Evolutionary conservation across 2,888 invertebrate genomes (phyloP).

Genomic region (Drosophila percnosoma): DNA sequence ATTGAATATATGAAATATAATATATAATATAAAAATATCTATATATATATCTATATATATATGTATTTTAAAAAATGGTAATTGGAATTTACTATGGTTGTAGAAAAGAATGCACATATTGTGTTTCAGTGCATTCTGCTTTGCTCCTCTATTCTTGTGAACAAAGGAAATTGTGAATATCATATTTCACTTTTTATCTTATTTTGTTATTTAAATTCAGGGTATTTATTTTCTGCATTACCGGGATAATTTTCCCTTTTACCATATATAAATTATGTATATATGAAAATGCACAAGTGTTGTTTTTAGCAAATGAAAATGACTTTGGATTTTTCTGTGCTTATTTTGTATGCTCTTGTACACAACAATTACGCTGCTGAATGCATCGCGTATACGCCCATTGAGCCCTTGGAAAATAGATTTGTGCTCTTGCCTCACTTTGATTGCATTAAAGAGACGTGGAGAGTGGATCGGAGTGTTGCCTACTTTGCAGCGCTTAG

Average conservation of each 20-base stretch:
- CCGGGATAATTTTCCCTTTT: background rate
- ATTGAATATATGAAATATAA: background rate
- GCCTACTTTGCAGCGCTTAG: slow-evolving; percentile 47
- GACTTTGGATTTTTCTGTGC: slow-evolving; percentile 49
- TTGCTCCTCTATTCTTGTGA: background rate
- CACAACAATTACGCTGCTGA: slow-evolving; percentile 47
- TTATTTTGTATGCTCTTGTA: slow-evolving; percentile 14
- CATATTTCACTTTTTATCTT: slow-evolving; percentile 14
- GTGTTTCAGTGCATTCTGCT: background rate
- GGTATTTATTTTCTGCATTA: slow-evolving; percentile 17
- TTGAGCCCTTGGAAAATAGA: background rate
- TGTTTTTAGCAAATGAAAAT: slow-evolving; percentile 31
- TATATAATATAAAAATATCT: background rate
- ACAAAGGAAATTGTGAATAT: background rate
- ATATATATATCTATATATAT: too few species aligned
- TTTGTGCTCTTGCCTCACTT: slow-evolving; percentile 41
- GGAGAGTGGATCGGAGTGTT: slow-evolving; percentile 16
- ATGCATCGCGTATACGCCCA: slow-evolving; percentile 8
- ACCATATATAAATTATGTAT: too few species aligned
- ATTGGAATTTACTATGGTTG: background rate
- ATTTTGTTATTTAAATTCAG: slow-evolving; percentile 9
- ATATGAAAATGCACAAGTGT: background rate
- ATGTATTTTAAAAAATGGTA: background rate
- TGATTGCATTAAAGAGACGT: slow-evolving; percentile 49
- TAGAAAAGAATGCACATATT: too few species aligned